A percentile compares a stretch with the other conserved stretches of the same genome.
Conservation (phyloP, 2,888 invertebrate species). For the Lypha dubia region DNA sequence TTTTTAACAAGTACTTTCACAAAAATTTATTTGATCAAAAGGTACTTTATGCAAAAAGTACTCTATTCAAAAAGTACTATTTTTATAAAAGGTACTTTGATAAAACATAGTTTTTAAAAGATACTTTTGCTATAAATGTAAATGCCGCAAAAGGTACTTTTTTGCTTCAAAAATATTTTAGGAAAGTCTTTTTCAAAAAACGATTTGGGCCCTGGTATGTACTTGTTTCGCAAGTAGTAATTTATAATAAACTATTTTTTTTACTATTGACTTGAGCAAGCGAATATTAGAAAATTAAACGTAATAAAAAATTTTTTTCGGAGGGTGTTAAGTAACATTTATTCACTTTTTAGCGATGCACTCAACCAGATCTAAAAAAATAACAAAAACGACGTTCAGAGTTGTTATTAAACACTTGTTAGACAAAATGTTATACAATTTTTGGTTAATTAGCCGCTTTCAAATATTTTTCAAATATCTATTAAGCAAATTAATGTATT, state of each 20-base stretch:
- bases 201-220: too few relatives aligned
- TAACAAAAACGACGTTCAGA: constrained; percentile 19
- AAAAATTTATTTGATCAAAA: background rate
- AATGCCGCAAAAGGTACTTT: background rate
- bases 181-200: background rate
- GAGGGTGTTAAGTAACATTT: constrained; percentile 34
- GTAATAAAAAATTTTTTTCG: constrained; percentile 14
- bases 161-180: background rate
- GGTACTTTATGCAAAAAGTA: background rate
- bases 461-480: constrained; percentile 8
- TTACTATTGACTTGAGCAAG: background rate
- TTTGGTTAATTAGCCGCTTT: constrained; percentile 23
- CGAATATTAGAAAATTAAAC: background rate
- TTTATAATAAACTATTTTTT: background rate
- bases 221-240: background rate
- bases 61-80: background rate
- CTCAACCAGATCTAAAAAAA: constrained; percentile 36
- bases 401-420: constrained; percentile 19
- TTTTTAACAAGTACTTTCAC: background rate
- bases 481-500: constrained; percentile 4
- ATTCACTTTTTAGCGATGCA: constrained; percentile 23
- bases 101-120: background rate
- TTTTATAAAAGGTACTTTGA: background rate
- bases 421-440: constrained; percentile 29
- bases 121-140: background rate